These are phyloP conservation scores for Microvelia longipes DNA, from an alignment of 1,140 invertebrate genomes.

Conservation along the genomic window DNA sequence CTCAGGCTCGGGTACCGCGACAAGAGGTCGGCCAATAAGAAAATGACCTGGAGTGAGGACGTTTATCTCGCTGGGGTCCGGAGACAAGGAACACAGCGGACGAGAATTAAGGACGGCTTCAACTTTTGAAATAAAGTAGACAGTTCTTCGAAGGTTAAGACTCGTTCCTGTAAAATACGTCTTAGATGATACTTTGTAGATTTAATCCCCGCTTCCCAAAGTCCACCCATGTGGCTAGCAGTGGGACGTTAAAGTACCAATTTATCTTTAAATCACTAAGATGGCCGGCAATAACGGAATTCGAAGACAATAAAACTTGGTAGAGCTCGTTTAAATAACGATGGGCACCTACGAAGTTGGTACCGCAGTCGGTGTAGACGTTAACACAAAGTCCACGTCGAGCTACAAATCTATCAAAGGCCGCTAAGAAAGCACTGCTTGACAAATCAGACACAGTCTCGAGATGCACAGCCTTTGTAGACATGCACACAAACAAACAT, in stretches of 20 bases:
- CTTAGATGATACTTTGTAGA: neutral
- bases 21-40: slow-evolving; percentile 17
- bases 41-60: slow-evolving; percentile 22
- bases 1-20: neutral
- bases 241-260: slow-evolving; percentile 7
- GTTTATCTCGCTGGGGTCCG: slow-evolving; percentile 18
- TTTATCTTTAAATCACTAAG: slow-evolving; percentile 23
- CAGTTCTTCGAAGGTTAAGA: slow-evolving; percentile 19
- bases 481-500: slow-evolving; percentile 25
- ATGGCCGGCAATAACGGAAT: slow-evolving; percentile 26
- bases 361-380: slow-evolving; percentile 27
- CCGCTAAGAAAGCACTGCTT: slow-evolving; percentile 24
- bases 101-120: slow-evolving; percentile 21
- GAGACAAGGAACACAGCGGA: slow-evolving; percentile 16
- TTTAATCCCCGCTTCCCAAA: slow-evolving; percentile 21
- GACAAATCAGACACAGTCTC: slow-evolving; percentile 24
- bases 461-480: slow-evolving; percentile 25
- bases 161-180: neutral
- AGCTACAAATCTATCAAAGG: slow-evolving; percentile 23
- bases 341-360: slow-evolving; percentile 27
- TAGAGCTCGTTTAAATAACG: slow-evolving; percentile 17
- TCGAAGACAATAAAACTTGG: slow-evolving; percentile 13
- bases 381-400: slow-evolving; percentile 19
- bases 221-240: slow-evolving; percentile 22
- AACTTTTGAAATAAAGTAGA: too few species aligned